Evolutionary conservation across 2,888 invertebrate genomes (phyloP).

Genomic region (Adelphocoris suturalis): DNA sequence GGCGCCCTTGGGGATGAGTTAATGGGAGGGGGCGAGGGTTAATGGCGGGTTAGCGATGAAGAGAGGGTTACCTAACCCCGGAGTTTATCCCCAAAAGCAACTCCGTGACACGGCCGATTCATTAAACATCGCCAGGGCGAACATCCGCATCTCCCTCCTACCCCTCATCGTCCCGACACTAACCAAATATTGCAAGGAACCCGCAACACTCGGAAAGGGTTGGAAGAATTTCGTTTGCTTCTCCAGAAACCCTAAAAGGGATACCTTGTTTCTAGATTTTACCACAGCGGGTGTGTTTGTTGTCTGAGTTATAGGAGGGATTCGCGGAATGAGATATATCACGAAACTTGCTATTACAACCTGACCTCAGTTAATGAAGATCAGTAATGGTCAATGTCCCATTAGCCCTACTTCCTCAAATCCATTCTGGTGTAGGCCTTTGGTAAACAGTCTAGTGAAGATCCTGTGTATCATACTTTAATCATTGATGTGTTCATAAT

Average conservation of each 20-base stretch:
- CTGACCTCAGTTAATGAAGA: no score
- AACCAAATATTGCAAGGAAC: background rate
- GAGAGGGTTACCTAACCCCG: background rate
- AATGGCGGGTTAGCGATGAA: background rate
- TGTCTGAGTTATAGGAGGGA: no score
- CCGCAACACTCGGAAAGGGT: background rate
- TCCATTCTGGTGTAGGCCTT: no score
- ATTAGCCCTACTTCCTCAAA: no score
- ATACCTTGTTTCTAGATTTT: background rate
- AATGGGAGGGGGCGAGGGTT: background rate
- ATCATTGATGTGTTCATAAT: no score
- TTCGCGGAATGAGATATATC: no score
- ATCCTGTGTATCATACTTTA: no score
- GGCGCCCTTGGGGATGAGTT: slow-evolving; percentile 11
- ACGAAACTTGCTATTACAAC: no score
- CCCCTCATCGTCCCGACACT: background rate
- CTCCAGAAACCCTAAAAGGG: background rate
- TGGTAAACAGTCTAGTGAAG: no score
- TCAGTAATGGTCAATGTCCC: no score
- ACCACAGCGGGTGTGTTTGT: no score
- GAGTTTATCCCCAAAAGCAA: slow-evolving; percentile 36
- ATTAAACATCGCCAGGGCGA: slow-evolving; percentile 23
- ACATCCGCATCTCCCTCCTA: background rate
- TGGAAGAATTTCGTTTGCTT: background rate
- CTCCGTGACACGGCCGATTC: slow-evolving; percentile 27